Evolutionary conservation across 2,888 invertebrate genomes (phyloP), one percentile per base, ranked within the genome.

Genomic region (Platycheirus albimanus): DNA sequence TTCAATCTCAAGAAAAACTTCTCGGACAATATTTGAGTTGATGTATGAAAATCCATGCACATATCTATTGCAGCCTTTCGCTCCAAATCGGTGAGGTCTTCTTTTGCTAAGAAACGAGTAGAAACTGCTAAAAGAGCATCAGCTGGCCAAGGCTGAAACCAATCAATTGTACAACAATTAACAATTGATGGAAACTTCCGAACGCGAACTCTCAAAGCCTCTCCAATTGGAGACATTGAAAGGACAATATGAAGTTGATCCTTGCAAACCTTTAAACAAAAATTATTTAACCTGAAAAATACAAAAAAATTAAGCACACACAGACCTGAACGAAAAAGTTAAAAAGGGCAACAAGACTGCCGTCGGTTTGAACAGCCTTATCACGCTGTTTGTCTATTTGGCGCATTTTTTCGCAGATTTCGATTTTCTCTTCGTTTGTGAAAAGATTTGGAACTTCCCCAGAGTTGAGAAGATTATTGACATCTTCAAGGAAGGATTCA

Each of bases 61-160:
- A 98, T 95, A 86, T 95, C 95, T 78, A 97, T 97, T 83, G 96
- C 95, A 0, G 96, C 96, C 33, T 92, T 91, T 49, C 95, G 92
- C 88, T 97, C 96, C 38, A 94, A 90, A 0, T 94, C 93, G 0
- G 94, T 94, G 45, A 98, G 91, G 86, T 97, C 95, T 41, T 97
- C 94, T 85, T 95, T 94, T 67, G 93, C 94, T 24, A 98, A 91
- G 90, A 97, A 97, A 84, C 95, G 91, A 0, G 94, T 95, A 0
- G 98, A 96, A 0, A 98, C 98, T 0, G 98, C 98, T 49, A 96
- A 90, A 30, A 98, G 90, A 0, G 98, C 98, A 90, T 98, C 98
- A 87, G 96, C 94, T 0, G 99, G 98, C 99, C 99, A 98, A 58
- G 96, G 93, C 94, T 97, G 97, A 90, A 98, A 97, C 98, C 98